Evolutionary conservation across 2,113 vertebrate genomes (phyloP), one percentile per base, ranked within the genome.

Genomic region (Centrocercus urophasianus): DNA sequence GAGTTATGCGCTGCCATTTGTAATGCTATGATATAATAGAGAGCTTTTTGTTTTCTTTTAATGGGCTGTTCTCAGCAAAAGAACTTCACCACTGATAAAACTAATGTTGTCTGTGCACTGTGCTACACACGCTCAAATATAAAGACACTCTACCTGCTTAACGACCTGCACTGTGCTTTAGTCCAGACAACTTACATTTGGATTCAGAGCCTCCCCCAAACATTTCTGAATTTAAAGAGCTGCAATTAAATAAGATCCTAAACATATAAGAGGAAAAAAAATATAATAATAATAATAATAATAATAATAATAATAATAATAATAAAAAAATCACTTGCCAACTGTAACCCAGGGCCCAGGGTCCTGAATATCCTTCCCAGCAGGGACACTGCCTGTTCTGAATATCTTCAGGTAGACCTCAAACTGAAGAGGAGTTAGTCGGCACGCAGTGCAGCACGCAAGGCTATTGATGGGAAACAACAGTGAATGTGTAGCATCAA

Each of bases 351-450:
- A 97, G 6, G 61, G 36, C 5, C 74, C 87, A 8, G 77, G 1
- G 3, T 84, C 67, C 1, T 76, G 36, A 42, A 97, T 43, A 21
- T 93, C 60, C 3, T 85, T 95, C 8, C 94, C 95, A 12, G 15
- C 1, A 3, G 97, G 97, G 27, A 95, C 87, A 2, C 95, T 95
- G 71, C 95, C 96, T 0, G 95, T 96, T 24, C 54, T 80, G 88
- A 97, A 95, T 50, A 98, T 97, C 86, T 95, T 96, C 21, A 97
- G 89, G 95, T 97, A 97, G 40, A 69, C 3, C 54, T 96, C 82
- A 8, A 95, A 97, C 45, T 98, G 90, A 1, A 12, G 2, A 1
- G 97, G 84, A 0, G 75, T 86, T 1, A 98, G 9, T 18, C 85
- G 67, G 86, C 93, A 96, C 87, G 95, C 93, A 2, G 95, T 50